Conservation (phyloP, 2,113 vertebrate genomes). For the Podarcis muralis region DNA sequence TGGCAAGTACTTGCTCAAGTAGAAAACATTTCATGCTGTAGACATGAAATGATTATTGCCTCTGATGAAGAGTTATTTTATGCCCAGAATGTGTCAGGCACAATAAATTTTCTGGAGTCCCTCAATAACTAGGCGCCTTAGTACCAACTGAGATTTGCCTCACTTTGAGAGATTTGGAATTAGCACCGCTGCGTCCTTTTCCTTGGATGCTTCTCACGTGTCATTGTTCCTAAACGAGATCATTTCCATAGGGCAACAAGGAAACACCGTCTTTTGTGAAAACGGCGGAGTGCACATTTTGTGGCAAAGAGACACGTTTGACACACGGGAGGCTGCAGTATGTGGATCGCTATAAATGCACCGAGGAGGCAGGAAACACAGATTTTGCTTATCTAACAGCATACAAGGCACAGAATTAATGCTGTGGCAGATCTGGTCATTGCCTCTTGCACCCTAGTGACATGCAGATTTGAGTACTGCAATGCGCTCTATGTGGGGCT, state of each 20-base stretch:
- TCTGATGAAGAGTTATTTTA: neutral
- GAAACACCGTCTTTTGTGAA: neutral
- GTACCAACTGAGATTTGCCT: neutral
- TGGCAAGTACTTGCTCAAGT: neutral
- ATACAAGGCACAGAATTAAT: neutral
- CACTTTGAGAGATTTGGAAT: neutral
- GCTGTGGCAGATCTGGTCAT: rapidly evolving
- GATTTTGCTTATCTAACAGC: neutral
- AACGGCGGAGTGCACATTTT: neutral
- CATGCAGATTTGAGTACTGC: no score
- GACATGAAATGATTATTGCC: neutral
- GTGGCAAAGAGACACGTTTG: neutral
- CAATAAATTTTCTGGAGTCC: neutral
- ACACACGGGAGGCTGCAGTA: neutral
- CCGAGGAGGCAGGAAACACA: neutral
- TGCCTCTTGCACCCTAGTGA: no score
- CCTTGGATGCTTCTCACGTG: neutral
- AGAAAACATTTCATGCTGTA: neutral
- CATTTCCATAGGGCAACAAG: neutral
- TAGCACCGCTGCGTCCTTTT: no score
- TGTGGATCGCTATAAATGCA: constrained; percentile 30
- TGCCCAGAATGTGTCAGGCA: neutral
- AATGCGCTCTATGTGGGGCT: no score
- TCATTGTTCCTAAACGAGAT: neutral
- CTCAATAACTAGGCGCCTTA: neutral